phyloP scores from a whole-genome alignment of 2,113 vertebrate genomes.

The Scartelaos histophorus region DNA sequence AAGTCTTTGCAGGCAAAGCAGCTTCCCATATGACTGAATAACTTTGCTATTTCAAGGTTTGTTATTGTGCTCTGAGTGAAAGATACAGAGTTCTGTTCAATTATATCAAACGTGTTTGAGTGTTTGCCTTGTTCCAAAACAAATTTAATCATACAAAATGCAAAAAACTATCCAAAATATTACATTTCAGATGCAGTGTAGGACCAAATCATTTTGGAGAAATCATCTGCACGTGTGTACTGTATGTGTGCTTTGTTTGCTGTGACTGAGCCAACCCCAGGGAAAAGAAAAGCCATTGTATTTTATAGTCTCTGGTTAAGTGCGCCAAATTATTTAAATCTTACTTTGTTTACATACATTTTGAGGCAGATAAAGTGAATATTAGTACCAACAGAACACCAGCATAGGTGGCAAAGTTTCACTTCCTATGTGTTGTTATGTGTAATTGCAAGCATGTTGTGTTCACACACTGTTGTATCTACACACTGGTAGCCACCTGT shows the following conservation, averaged over 20 bases:
- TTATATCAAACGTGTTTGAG: constrained; percentile 7
- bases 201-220: constrained; percentile 6
- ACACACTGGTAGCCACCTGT: constrained; percentile 28
- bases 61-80: constrained; percentile 35
- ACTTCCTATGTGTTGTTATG: background rate
- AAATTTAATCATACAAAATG: constrained; percentile 19
- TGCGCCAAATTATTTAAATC: constrained; percentile 41
- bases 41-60: constrained; percentile 37
- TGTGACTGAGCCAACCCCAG: constrained; percentile 61
- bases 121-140: constrained; percentile 11
- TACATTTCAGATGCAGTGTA: constrained; percentile 7
- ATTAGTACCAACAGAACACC: constrained; percentile 15
- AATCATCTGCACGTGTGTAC: constrained; percentile 12
- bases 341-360: constrained; percentile 13
- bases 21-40: constrained; percentile 37
- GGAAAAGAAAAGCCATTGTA: constrained; percentile 65
- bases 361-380: constrained; percentile 17
- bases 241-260: constrained; percentile 38
- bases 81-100: constrained; percentile 9
- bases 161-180: constrained; percentile 30
- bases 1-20: constrained; percentile 73
- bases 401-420: constrained; percentile 28
- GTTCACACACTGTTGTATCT: constrained; percentile 30
- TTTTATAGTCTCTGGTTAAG: constrained; percentile 34
- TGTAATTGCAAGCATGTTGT: constrained; percentile 5